Percentiles rank a stretch among this genome's conserved stretches.
phyloP scores from a whole-genome alignment of 2,888 invertebrate species.

The Xanthorhoe spadicearia region DNA sequence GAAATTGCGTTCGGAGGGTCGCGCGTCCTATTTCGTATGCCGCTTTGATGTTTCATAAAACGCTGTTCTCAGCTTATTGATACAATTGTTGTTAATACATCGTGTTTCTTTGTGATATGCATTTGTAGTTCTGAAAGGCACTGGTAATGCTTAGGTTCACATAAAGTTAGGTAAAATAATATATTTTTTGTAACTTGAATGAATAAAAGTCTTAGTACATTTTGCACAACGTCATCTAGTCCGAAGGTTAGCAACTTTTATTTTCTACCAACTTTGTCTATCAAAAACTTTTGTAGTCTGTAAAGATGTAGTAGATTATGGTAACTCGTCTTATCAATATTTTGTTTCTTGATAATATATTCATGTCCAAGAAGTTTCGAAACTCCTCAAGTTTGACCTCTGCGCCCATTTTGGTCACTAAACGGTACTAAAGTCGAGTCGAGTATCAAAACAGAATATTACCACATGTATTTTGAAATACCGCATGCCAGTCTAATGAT shows the following conservation, averaged over 20 bases:
- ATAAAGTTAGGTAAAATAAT: background rate
- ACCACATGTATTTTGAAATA: slow-evolving; percentile 20
- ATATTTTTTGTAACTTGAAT: too few relatives aligned
- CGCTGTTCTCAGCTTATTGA: slow-evolving; percentile 1
- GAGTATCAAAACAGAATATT: slow-evolving; percentile 25
- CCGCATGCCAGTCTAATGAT: slow-evolving; percentile 31
- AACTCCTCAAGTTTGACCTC: slow-evolving; percentile 12
- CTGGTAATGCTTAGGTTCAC: background rate
- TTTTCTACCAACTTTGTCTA: too few relatives aligned
- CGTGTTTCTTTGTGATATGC: background rate
- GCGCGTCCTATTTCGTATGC: background rate
- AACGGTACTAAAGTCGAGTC: slow-evolving; percentile 20
- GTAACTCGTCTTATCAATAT: background rate
- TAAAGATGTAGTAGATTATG: background rate
- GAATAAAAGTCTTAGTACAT: too few relatives aligned
- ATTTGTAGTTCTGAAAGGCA: background rate
- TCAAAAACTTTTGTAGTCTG: too few relatives aligned
- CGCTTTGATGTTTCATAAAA: slow-evolving; percentile 1
- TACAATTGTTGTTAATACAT: background rate
- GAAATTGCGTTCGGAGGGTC: slow-evolving; percentile 1
- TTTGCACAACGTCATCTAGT: too few relatives aligned
- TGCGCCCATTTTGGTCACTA: slow-evolving; percentile 17
- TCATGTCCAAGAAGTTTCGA: background rate
- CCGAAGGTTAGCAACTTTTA: too few relatives aligned
- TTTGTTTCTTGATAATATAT: slow-evolving; percentile 1